phyloP scores from a whole-genome alignment of 2,888 invertebrate species.

The Lasioglossum villosulum region DNA sequence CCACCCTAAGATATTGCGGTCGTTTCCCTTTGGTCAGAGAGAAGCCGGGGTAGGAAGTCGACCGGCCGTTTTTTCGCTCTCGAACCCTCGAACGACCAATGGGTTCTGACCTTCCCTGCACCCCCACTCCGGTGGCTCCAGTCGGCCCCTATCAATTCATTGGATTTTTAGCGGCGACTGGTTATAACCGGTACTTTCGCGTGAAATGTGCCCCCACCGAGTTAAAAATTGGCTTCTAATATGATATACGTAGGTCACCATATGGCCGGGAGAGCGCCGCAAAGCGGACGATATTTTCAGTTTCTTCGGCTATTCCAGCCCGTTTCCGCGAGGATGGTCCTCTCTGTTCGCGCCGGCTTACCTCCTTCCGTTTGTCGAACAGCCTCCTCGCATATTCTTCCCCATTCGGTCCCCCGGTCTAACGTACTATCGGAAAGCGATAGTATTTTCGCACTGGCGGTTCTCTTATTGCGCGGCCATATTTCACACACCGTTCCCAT shows the following conservation, averaged over 20 bases:
- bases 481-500: conserved; percentile 70
- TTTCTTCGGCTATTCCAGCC: conserved; percentile 40
- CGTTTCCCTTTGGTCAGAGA: conserved; percentile 75
- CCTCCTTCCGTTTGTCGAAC: conserved; percentile 19
- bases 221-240: conserved; percentile 82
- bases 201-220: conserved; percentile 76
- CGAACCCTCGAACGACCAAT: conserved; percentile 57
- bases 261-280: conserved; percentile 77
- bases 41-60: conserved; percentile 68
- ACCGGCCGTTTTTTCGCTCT: conserved; percentile 60
- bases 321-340: not conserved
- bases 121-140: no score
- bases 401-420: conserved; percentile 34
- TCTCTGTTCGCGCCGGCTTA: conserved; percentile 13
- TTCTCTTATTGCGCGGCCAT: conserved; percentile 75
- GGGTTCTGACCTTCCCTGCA: conserved; percentile 9
- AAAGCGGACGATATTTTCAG: conserved; percentile 75
- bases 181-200: conserved; percentile 71
- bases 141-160: conserved; percentile 69
- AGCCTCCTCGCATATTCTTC: conserved; percentile 47
- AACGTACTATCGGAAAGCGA: conserved; percentile 80
- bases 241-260: conserved; percentile 80
- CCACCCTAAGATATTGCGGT: conserved; percentile 79
- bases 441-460: conserved; percentile 77
- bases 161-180: conserved; percentile 72